Base-by-base conservation (phyloP, 2,113 vertebrate genomes). In the Climacteris rufus region DNA sequence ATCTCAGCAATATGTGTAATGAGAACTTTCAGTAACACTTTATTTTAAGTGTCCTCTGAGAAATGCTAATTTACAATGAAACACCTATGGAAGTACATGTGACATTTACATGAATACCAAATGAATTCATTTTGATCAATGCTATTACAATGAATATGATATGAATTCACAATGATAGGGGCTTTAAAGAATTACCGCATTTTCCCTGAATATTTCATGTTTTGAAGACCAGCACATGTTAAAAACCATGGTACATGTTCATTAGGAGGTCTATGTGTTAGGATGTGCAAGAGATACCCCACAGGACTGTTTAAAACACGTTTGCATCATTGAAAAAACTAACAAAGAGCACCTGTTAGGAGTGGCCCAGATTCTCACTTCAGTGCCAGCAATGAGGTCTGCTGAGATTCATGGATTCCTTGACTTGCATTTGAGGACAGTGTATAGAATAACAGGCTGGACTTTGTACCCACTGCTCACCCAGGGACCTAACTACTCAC, bases 41-140 rank as follows among this genome's bases (percentile, higher is more conserved):
- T 98, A 98, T 97, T 98, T 98, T 98, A 98, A 98, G 98, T 98
- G 98, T 98, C 98, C 98, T 98, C 97, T 98, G 98, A 98, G 98
- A 98, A 98, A 98, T 98, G 98, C 97, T 98, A 98, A 98, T 98
- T 98, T 98, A 97, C 98, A 98, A 84, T 97, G 98, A 97, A 98
- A 98, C 98, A 98, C 98, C 98, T 98, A 98, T 98, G 98, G 98
- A 98, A 97, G 97, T 97, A 96, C 97, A 97, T 97, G 97, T 98
- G 98, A 98, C 98, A 98, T 98, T 98, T 97, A 97, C 98, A 98
- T 98, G 98, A 98, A 98, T 98, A 98, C 97, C 96, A 98, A 98
- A 98, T 98, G 98, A 98, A 98, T 98, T 98, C 98, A 98, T 98
- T 98, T 98, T 98, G 98, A 98, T 98, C 98, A 98, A 98, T 98